Base-by-base conservation (phyloP, 2,113 vertebrate genomes). In the Trochalopteron elliotii region DNA sequence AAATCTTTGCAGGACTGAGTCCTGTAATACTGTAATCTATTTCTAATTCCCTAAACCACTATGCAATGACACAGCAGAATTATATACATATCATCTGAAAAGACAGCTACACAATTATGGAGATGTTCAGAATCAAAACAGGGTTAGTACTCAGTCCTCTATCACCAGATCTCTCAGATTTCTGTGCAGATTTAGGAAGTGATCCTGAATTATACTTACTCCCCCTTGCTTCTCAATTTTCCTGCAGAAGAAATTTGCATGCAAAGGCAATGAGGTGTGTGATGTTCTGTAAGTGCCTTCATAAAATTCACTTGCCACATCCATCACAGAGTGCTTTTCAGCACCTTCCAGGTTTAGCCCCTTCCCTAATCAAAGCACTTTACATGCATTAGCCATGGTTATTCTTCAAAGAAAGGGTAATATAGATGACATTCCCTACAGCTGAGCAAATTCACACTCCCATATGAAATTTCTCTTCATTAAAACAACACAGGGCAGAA, bases 1-100 rank as follows among this genome's bases (percentile, higher is more conserved):
- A 87, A 87, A 81, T 81, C 68, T 83, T 91, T 47, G 11, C 40
- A 70, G 40, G 37, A 76, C 42, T 18, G 27, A 93, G 75, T 42
- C 20, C 64, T 63, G 15, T 75, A 83, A 82, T 12, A 20, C 16
- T 52, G 24, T 44, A 68, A 76, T 84, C 76, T 94, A 67, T 65
- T 86, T 88, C 47, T 81, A 81, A 78, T 86, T 94, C 60, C 49
- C 84, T 86, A 50, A 63, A 88, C 31, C 15, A 50, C 21, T 25
- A 53, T 40, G 55, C 55, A 87, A 83, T 91, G 79, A 94, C 85
- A 76, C 9, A 72, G 75, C 67, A 94, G 79, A 96, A 88, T 67
- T 59, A 80, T 5, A 71, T 15, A 30, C 14, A 11, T 2, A 1
- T 65, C 37, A 64, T 50, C 69, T 11, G 1, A 53, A 74, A 77